These are phyloP conservation scores for Pseudeuparius sepicola DNA, from an alignment of 2,888 invertebrate genomes.

Conservation along the genomic window DNA sequence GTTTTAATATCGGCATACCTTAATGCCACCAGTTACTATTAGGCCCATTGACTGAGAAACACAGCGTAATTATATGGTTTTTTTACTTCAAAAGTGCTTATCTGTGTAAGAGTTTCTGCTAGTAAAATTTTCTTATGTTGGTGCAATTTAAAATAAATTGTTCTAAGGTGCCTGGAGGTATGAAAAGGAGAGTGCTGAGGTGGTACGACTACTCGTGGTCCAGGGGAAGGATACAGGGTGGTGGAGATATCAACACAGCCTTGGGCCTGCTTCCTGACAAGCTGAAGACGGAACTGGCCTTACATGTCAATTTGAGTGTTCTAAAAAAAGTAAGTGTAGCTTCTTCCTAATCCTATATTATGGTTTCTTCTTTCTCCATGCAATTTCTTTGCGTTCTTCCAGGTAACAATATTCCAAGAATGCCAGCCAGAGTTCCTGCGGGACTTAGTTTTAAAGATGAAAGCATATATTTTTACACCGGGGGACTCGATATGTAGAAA, in stretches of 20 bases:
- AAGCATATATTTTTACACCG: constrained; percentile 95
- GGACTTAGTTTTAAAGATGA: constrained; percentile 95
- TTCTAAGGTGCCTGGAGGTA: constrained; percentile 87
- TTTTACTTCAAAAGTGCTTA: no score
- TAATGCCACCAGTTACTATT: no score
- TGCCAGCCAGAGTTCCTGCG: constrained; percentile 96
- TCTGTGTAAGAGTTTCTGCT: no score
- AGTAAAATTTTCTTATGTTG: no score
- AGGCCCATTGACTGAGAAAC: no score
- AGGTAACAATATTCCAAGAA: constrained; percentile 95
- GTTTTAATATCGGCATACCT: no score
- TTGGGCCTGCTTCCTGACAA: constrained; percentile 89
- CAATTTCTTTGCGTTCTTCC: constrained; percentile 24
- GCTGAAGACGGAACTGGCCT: constrained; percentile 89
- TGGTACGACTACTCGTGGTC: constrained; percentile 99
- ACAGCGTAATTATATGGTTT: no score
- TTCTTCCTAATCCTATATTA: not conserved
- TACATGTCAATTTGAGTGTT: constrained; percentile 91
- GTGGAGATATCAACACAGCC: constrained; percentile 92
- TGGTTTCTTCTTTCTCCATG: not conserved
- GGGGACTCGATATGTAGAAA: constrained; percentile 94
- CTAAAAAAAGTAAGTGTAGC: constrained; percentile 72
- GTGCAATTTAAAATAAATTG: no score
- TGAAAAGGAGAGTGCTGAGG: constrained; percentile 89
- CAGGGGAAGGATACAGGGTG: constrained; percentile 88